Evolutionary conservation across 2,113 vertebrate genomes (phyloP).

Genomic region (Neomonachus schauinslandi): DNA sequence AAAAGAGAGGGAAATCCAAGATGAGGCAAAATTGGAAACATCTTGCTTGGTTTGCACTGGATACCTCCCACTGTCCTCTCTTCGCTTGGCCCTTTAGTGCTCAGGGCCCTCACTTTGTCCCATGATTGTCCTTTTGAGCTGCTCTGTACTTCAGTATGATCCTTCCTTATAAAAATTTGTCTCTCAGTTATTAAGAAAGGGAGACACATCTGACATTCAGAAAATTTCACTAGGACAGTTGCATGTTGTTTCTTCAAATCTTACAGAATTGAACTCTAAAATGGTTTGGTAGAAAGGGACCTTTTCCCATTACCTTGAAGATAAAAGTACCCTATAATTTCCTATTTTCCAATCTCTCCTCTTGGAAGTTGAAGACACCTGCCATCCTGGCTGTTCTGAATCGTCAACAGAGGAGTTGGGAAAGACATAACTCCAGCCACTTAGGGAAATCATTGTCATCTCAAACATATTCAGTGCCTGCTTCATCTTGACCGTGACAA

Average conservation of each 20-base stretch:
- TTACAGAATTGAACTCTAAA: neutral
- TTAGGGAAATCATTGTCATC: neutral
- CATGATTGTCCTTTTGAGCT: neutral
- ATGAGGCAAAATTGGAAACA: neutral
- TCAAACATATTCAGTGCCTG: neutral
- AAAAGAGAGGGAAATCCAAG: neutral
- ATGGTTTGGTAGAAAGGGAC: neutral
- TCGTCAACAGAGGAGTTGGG: neutral
- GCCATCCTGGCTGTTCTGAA: no score
- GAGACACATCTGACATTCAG: no score
- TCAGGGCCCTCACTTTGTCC: no score
- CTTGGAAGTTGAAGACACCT: neutral
- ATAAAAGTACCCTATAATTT: neutral
- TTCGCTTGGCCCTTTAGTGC: neutral
- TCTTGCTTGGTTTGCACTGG: neutral
- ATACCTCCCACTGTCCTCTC: neutral
- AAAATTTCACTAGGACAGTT: neutral
- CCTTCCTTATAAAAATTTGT: neutral
- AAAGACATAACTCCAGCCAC: neutral
- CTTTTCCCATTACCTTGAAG: neutral
- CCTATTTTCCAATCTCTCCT: neutral
- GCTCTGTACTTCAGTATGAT: neutral
- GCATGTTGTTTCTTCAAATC: neutral
- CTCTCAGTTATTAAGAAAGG: neutral
- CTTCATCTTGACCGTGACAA: neutral